Percentiles rank a stretch among this genome's conserved stretches.
phyloP scores from a whole-genome alignment of 1,140 invertebrate species.

The Procambarus virginalis region DNA sequence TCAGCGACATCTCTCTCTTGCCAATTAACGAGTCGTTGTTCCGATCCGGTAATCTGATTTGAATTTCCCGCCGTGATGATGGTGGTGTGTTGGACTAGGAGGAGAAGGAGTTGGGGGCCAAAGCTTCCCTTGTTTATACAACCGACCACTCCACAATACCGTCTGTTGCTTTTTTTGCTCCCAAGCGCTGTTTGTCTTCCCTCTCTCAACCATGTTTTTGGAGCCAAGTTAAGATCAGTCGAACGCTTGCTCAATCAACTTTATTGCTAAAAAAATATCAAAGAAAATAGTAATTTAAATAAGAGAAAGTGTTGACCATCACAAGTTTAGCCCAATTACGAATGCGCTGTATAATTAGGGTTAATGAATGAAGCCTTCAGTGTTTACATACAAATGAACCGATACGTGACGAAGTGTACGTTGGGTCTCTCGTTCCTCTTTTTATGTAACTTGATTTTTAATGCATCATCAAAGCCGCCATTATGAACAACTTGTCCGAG shows the following conservation, averaged over 20 bases:
- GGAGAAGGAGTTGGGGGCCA: background rate
- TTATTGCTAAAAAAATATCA: background rate
- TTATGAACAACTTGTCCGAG: slow-evolving; percentile 7
- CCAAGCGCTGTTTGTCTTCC: background rate
- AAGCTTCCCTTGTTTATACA: background rate
- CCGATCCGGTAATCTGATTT: slow-evolving; percentile 42
- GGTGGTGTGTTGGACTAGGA: background rate
- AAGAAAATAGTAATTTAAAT: background rate
- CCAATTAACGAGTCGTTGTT: slow-evolving; percentile 53
- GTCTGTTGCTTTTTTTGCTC: background rate
- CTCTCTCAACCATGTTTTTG: background rate
- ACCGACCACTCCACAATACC: background rate
- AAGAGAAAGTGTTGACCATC: background rate
- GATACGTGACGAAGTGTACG: slow-evolving; percentile 27
- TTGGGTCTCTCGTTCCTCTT: background rate
- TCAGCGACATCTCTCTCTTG: slow-evolving; percentile 34
- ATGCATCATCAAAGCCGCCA: background rate
- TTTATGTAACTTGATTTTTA: background rate
- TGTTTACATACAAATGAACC: slow-evolving; percentile 17
- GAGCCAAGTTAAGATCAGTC: background rate
- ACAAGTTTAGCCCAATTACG: background rate
- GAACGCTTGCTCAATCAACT: background rate
- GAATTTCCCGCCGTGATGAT: slow-evolving; percentile 35
- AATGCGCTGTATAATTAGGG: slow-evolving; percentile 6
- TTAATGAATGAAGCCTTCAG: slow-evolving; percentile 9